Evolutionary conservation across 2,113 vertebrate species (phyloP).

Genomic region (Anolis carolinensis): DNA sequence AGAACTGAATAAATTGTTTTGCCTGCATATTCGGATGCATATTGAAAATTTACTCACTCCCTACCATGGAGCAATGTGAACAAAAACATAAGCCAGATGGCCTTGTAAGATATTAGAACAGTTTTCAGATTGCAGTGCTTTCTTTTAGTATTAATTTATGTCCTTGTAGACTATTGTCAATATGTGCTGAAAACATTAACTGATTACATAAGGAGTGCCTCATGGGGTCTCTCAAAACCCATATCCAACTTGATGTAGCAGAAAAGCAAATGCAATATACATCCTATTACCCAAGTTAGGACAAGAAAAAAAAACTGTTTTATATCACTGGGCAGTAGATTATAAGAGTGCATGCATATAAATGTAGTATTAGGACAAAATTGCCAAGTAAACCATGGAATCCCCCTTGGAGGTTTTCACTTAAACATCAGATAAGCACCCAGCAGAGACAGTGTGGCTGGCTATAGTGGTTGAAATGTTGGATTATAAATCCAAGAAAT

Average conservation of each 20-base stretch:
- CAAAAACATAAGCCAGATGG: background rate
- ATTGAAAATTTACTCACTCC: background rate
- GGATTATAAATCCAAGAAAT: background rate
- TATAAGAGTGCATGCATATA: background rate
- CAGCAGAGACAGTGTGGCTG: background rate
- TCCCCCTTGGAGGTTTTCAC: background rate
- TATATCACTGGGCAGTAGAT: background rate
- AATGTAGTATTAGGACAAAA: background rate
- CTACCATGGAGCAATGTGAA: background rate
- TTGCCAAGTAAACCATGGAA: background rate
- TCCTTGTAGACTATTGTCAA: conserved; percentile 3
- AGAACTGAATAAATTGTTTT: background rate
- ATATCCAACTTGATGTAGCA: background rate
- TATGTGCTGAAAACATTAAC: conserved; percentile 20
- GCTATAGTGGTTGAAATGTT: background rate
- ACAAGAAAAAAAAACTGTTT: background rate
- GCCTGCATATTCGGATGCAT: too few species aligned
- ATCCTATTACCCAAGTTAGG: background rate
- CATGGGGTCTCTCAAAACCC: background rate
- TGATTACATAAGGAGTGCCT: background rate
- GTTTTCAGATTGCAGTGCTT: background rate
- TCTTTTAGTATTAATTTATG: conserved; percentile 11
- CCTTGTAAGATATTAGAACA: background rate
- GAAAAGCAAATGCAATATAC: background rate
- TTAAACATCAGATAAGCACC: background rate